Evolutionary conservation across 2,797 vertebrate genomes (phyloP).

Genomic region (Calcarius lapponicus): DNA sequence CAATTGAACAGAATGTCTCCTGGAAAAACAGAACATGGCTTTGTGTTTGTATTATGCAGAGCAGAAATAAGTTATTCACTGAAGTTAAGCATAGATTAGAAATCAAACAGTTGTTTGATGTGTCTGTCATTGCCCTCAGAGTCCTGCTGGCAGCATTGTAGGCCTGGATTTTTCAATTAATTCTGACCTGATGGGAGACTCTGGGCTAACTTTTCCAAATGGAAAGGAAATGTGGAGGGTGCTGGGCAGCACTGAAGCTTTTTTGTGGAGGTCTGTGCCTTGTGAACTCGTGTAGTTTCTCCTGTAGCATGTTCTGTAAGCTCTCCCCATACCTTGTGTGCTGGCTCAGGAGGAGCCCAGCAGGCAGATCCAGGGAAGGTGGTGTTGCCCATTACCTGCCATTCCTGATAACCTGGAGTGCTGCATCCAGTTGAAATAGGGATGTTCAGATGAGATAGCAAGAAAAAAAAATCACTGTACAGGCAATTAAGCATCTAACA

Average conservation of each 20-base stretch:
- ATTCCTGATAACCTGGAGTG: background rate
- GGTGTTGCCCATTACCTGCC: accelerated
- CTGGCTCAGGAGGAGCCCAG: background rate
- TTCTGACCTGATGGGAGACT: background rate
- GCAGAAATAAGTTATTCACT: background rate
- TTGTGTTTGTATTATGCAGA: background rate
- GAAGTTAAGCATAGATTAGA: background rate
- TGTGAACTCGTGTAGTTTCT: background rate
- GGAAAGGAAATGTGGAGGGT: background rate
- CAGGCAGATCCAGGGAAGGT: background rate
- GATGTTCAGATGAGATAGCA: background rate
- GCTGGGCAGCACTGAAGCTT: background rate
- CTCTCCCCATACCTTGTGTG: background rate
- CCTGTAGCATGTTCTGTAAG: accelerated
- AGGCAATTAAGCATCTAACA: background rate
- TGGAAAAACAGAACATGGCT: background rate
- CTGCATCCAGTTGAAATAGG: background rate
- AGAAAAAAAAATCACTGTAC: background rate
- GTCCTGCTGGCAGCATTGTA: background rate
- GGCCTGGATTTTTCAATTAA: background rate
- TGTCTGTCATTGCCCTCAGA: background rate
- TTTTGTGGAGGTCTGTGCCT: background rate
- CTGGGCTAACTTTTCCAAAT: background rate
- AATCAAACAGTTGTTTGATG: background rate
- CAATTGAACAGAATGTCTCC: background rate